Conservation (phyloP, 2,888 invertebrate genomes). For the Cryptocephalus primarius region DNA sequence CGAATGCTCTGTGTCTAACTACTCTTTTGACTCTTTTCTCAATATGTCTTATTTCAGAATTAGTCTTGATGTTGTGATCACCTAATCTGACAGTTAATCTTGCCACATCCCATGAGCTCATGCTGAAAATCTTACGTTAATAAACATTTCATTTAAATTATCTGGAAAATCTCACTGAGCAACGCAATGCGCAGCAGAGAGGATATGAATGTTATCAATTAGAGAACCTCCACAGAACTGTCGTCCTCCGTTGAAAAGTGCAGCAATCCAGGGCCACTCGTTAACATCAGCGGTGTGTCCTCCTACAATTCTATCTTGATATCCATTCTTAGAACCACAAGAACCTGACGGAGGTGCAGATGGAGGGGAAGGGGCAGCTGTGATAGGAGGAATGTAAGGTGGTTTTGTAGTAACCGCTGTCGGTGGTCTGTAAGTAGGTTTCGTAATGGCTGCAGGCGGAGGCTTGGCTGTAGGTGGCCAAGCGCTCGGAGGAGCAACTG, state of each 20-base stretch:
- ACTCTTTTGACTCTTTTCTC: slow-evolving; percentile 72
- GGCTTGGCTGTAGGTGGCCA: slow-evolving; percentile 12
- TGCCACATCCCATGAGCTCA: slow-evolving; percentile 83
- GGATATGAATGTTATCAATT: slow-evolving; percentile 65
- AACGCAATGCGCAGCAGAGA: slow-evolving; percentile 83
- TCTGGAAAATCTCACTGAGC: slow-evolving; percentile 51
- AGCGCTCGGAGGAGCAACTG: slow-evolving; percentile 7
- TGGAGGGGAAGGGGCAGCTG: slow-evolving; percentile 7
- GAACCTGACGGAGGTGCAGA: slow-evolving; percentile 6
- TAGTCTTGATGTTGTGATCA: slow-evolving; percentile 71
- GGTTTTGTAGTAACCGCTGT: slow-evolving; percentile 13
- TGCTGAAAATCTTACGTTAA: slow-evolving; percentile 41
- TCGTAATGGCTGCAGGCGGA: slow-evolving; percentile 9
- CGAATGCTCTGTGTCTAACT: slow-evolving; percentile 76
- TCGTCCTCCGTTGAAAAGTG: slow-evolving; percentile 68
- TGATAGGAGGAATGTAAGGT: slow-evolving; percentile 7
- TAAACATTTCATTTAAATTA: not conserved
- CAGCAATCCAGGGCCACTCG: slow-evolving; percentile 72
- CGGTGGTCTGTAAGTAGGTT: slow-evolving; percentile 23
- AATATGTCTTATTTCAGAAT: slow-evolving; percentile 62
- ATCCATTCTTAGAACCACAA: slow-evolving; percentile 73
- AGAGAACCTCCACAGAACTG: slow-evolving; percentile 85
- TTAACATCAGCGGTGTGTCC: slow-evolving; percentile 70
- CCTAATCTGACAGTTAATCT: slow-evolving; percentile 70
- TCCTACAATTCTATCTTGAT: slow-evolving; percentile 72